These are phyloP conservation scores for Orthonyx spaldingii DNA, from an alignment of 2,113 vertebrate species.

Conservation along the genomic window DNA sequence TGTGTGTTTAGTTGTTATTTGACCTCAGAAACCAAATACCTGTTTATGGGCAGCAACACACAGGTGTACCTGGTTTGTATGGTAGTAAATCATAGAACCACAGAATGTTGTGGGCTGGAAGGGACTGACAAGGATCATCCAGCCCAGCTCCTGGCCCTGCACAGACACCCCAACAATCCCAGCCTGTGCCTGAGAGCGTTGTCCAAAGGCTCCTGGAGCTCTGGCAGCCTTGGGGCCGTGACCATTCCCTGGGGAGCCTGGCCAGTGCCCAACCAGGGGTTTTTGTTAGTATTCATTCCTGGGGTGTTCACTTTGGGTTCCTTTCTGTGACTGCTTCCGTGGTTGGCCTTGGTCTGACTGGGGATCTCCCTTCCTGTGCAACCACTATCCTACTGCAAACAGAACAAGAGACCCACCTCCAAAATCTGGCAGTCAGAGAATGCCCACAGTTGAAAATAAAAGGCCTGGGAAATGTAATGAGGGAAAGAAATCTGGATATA, in stretches of 20 bases:
- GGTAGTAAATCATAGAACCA: neutral
- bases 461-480: neutral
- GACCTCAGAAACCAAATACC: neutral
- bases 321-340: neutral
- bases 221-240: neutral
- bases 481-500: neutral
- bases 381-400: neutral
- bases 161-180: neutral
- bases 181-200: neutral
- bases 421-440: neutral
- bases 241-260: neutral
- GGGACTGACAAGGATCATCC: neutral
- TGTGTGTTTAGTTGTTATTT: neutral
- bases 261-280: accelerated
- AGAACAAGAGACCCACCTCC: neutral
- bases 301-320: neutral
- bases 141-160: neutral
- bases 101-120: neutral
- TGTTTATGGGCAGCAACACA: neutral
- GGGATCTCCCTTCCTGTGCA: neutral
- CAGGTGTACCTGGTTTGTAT: neutral
- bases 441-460: neutral
- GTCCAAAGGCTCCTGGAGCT: neutral
- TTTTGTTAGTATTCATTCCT: neutral
- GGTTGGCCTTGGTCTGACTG: neutral